A percentile compares a stretch with the other conserved stretches of the same genome.
phyloP scores from a whole-genome alignment of 2,113 vertebrate species.

The Stigmatopora argus region DNA sequence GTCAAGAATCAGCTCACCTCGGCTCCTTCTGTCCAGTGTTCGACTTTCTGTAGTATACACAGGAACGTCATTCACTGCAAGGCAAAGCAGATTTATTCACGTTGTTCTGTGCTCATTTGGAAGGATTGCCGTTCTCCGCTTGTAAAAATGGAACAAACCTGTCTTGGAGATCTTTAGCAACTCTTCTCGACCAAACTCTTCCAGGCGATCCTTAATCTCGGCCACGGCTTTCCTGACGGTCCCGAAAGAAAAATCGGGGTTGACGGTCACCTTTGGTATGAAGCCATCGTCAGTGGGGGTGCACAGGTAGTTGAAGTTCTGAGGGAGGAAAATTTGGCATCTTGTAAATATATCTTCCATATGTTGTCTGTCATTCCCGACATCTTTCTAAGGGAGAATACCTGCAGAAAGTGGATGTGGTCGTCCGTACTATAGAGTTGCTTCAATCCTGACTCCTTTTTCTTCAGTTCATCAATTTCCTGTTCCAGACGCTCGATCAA shows the following conservation, averaged over 20 bases:
- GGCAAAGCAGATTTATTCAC: constrained; percentile 9
- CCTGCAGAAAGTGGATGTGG: constrained; percentile 78
- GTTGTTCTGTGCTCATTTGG: not conserved
- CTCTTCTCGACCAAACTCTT: constrained; percentile 72
- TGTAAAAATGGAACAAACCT: constrained; percentile 50
- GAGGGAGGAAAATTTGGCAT: not conserved
- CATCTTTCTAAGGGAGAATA: constrained; percentile 13
- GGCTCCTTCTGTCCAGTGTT: constrained; percentile 65
- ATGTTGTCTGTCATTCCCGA: no score
- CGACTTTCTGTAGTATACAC: constrained; percentile 72
- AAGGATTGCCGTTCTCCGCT: not conserved
- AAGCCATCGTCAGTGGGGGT: constrained; percentile 74
- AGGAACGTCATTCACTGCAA: constrained; percentile 72
- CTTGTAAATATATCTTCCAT: not conserved
- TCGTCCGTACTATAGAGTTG: constrained; percentile 77
- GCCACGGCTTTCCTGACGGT: constrained; percentile 72
- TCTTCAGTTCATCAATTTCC: constrained; percentile 76
- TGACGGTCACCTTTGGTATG: constrained; percentile 70
- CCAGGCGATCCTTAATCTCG: constrained; percentile 72
- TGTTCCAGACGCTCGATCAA: constrained; percentile 74
- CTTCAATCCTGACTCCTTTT: constrained; percentile 73
- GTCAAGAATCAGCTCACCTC: constrained; percentile 52
- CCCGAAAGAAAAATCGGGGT: constrained; percentile 74
- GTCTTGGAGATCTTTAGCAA: constrained; percentile 71
- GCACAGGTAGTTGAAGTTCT: constrained; percentile 79